These are phyloP conservation scores for Tychaedon coryphoeus DNA, from an alignment of 2,113 vertebrate species.

Conservation along the genomic window DNA sequence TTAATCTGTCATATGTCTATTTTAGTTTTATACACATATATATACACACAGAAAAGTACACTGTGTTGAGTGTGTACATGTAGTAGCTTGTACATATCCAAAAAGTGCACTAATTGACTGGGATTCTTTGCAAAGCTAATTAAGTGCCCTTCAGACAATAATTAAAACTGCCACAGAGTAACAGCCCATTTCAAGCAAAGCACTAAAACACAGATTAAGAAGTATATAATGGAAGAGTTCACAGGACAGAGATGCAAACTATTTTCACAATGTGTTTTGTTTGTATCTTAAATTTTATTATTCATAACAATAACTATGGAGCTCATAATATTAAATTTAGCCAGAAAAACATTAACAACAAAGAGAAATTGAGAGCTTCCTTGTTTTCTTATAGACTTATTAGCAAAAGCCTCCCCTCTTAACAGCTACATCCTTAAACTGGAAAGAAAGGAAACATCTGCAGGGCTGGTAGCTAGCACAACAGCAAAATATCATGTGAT, in stretches of 20 bases:
- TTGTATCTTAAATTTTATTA: not conserved
- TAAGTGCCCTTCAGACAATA: not conserved
- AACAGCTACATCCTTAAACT: conserved; percentile 60
- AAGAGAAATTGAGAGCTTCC: conserved; percentile 53
- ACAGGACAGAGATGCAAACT: not conserved
- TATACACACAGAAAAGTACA: not conserved
- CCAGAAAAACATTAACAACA: conserved; percentile 34
- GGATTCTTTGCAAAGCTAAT: not conserved
- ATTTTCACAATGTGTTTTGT: not conserved
- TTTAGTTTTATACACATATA: not conserved
- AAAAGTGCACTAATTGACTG: not conserved
- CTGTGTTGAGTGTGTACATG: rapidly evolving
- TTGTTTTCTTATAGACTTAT: conserved; percentile 50
- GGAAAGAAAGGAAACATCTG: conserved; percentile 69
- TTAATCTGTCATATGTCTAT: not conserved
- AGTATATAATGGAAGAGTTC: not conserved
- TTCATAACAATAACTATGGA: not conserved
- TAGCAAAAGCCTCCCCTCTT: conserved; percentile 37
- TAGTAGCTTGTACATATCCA: not conserved
- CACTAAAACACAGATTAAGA: not conserved
- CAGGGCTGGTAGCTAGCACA: conserved; percentile 32
- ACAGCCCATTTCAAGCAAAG: not conserved
- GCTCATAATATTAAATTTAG: not conserved
- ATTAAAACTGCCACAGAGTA: not conserved
- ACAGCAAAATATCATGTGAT: conserved; percentile 56